These are phyloP conservation scores for Peromyscus melanophrys DNA, from an alignment of 2,797 vertebrate genomes.

Conservation along the genomic window DNA sequence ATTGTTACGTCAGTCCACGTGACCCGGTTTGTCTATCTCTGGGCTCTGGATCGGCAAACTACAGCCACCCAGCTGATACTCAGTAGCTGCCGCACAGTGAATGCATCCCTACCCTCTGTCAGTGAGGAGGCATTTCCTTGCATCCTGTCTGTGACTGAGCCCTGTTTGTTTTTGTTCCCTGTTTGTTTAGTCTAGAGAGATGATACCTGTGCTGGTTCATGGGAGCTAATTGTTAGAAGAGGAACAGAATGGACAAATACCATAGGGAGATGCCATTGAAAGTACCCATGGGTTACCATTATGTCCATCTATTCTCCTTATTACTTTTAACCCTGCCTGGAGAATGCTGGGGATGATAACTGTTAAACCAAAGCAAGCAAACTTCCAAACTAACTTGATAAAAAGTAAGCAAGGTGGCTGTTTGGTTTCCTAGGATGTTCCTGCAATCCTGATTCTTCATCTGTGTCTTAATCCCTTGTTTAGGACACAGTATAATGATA, in stretches of 20 bases:
- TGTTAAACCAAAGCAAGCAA: background rate
- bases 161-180: background rate
- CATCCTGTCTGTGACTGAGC: slow-evolving; percentile 31
- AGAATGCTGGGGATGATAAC: background rate
- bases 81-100: background rate
- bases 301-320: background rate
- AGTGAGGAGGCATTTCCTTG: background rate
- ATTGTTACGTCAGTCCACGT: rapidly evolving
- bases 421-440: slow-evolving; percentile 37
- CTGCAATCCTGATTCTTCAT: background rate
- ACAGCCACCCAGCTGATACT: background rate
- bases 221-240: slow-evolving; percentile 6
- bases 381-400: background rate
- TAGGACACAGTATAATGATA: background rate
- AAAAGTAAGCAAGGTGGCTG: background rate
- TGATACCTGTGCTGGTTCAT: slow-evolving; percentile 30
- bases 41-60: background rate
- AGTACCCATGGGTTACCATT: background rate
- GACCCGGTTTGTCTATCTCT: background rate
- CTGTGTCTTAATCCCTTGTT: slow-evolving; percentile 12
- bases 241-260: slow-evolving; percentile 38
- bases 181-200: slow-evolving; percentile 68
- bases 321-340: slow-evolving; percentile 23
- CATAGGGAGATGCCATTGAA: slow-evolving; percentile 17
- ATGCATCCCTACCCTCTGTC: background rate